These are phyloP conservation scores for Orthonychiurus folsomi DNA, from an alignment of 2,888 invertebrate genomes.

Conservation along the genomic window DNA sequence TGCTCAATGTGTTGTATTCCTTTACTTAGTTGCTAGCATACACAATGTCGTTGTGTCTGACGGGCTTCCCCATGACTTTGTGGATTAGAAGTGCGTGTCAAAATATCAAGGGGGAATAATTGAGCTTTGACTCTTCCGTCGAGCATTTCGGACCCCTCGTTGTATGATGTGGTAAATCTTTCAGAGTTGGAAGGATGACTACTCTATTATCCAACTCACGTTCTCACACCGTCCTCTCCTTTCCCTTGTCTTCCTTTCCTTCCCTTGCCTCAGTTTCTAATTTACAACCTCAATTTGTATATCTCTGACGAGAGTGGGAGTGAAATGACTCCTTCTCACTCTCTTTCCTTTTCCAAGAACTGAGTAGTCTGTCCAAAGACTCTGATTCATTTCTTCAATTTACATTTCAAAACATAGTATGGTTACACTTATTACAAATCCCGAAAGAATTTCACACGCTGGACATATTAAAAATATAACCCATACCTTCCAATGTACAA, in stretches of 20 bases:
- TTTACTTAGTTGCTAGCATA: too few relatives aligned
- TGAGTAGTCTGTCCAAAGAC: too few relatives aligned
- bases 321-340: background rate
- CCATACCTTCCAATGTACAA: too few relatives aligned
- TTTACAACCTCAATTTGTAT: background rate
- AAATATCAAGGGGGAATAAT: background rate
- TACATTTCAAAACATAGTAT: too few relatives aligned
- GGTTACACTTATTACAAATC: too few relatives aligned
- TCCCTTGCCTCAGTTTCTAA: background rate
- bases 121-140: background rate
- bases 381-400: too few relatives aligned
- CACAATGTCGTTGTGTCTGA: too few relatives aligned
- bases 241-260: background rate
- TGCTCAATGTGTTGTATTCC: too few relatives aligned
- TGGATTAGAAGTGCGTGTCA: background rate
- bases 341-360: too few relatives aligned
- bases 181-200: background rate
- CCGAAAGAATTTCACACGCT: too few relatives aligned
- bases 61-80: background rate
- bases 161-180: background rate
- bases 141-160: background rate
- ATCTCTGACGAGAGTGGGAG: background rate
- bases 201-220: background rate
- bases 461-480: too few relatives aligned
- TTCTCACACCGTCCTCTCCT: background rate